Base-by-base conservation (phyloP, 2,797 vertebrate genomes). In the Cheirogaleus major region DNA sequence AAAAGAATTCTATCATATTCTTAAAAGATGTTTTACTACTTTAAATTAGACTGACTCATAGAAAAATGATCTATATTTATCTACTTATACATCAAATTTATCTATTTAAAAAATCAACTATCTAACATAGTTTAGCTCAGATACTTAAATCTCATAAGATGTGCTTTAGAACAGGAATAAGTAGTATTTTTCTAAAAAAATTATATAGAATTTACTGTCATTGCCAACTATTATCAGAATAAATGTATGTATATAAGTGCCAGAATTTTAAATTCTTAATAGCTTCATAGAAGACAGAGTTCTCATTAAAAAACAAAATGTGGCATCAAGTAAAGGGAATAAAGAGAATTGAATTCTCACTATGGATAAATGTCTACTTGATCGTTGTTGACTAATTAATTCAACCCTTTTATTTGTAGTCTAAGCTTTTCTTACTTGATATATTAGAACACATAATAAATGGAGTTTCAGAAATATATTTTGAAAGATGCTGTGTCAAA, bases 321-420 rank as follows among this genome's bases (percentile, higher is more conserved):
- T 92, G 81, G 92, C 30, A 38, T 8, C 55, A 27, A 65, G 65
- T 61, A 95, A 96, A 97, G 80, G 30, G 22, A 89, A 70, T 89
- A 81, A 96, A 63, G 78, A 84, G 18, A 95, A 78, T 9, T 70
- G 83, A 63, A 93, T 89, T 93, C 69, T 93, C 43, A 82, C 38
- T 95, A 79, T 89, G 73, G 88, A 73, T 57, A 86, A 95, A 93
- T 95, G 81, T 90, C 78, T 91, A 93, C 81, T 97, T 97, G 97
- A 98, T 98, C 61, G 82, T 32, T 97, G 86, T 69, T 86, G 89
- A 90, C 67, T 97, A 96, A 98, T 96, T 96, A 97, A 94, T 95
- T 97, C 84, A 93, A 92, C 35, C 35, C 23, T 89, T 95, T 96
- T 72, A 11, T 95, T 98, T 97, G 20, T 93, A 63, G 91, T 96